These are phyloP conservation scores for Poeciliopsis retropinna DNA, from an alignment of 2,113 vertebrate genomes.

Conservation along the genomic window DNA sequence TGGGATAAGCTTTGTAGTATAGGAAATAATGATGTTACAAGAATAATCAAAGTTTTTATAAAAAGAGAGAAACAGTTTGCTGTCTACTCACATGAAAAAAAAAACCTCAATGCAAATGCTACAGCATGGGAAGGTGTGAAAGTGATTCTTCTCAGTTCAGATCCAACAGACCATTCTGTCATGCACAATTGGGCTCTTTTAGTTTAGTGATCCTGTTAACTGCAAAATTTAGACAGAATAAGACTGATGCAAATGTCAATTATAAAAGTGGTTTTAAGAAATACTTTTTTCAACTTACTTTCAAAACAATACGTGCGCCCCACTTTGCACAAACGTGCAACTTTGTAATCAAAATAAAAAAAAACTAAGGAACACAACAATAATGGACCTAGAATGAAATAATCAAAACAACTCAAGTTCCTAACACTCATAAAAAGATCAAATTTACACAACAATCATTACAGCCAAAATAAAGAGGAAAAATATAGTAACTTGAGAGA, in stretches of 20 bases:
- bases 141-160: constrained; percentile 55
- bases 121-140: constrained; percentile 65
- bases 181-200: constrained; percentile 50
- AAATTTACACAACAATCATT: too few relatives aligned
- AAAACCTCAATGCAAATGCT: constrained; percentile 51
- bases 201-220: constrained; percentile 49
- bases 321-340: too few relatives aligned
- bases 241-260: constrained; percentile 33
- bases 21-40: constrained; percentile 21
- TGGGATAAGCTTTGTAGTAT: too few relatives aligned
- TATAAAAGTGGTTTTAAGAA: not conserved
- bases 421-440: too few relatives aligned
- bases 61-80: constrained; percentile 33
- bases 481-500: too few relatives aligned
- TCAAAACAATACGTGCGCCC: too few relatives aligned
- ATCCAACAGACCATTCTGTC: constrained; percentile 40
- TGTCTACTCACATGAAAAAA: constrained; percentile 37
- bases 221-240: constrained; percentile 5
- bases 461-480: too few relatives aligned
- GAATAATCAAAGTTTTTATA: constrained; percentile 27
- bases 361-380: too few relatives aligned
- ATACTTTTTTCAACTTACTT: too few relatives aligned
- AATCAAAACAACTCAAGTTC: too few relatives aligned
- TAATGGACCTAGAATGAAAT: too few relatives aligned
- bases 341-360: too few relatives aligned